A percentile compares a stretch with the other conserved stretches of the same genome.
These are phyloP conservation scores for Teleogryllus oceanicus DNA, from an alignment of 2,888 invertebrate genomes.

Conservation along the genomic window DNA sequence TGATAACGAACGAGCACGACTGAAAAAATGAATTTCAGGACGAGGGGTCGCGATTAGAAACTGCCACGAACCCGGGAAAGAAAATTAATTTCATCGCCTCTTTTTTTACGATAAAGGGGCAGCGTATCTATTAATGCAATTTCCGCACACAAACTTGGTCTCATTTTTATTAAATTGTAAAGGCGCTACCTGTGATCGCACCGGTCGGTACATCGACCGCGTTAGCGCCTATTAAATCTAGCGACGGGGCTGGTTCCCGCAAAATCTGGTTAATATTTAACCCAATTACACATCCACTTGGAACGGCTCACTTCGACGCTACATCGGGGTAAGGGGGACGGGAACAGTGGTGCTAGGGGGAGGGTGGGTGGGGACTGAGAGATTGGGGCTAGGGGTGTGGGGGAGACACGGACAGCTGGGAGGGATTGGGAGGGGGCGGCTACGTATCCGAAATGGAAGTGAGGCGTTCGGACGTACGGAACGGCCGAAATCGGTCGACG, in stretches of 20 bases:
- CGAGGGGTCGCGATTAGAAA: background rate
- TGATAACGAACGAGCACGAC: background rate
- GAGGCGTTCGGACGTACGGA: background rate
- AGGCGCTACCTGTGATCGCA: background rate
- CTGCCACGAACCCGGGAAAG: background rate
- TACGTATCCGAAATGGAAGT: background rate
- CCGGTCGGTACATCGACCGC: background rate
- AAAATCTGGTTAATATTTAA: conserved; percentile 9
- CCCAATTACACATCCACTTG: background rate
- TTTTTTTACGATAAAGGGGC: background rate
- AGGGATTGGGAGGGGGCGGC: background rate
- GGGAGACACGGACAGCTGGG: background rate
- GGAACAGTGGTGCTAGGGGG: background rate
- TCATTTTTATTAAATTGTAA: conserved; percentile 9
- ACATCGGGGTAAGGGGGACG: background rate
- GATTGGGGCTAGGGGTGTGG: background rate
- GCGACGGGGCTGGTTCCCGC: background rate
- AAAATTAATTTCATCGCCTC: conserved; percentile 9
- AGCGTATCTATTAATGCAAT: conserved; percentile 9
- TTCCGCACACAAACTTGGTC: background rate
- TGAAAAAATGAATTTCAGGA: background rate
- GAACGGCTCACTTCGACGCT: background rate
- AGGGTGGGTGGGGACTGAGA: background rate
- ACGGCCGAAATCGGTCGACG: background rate
- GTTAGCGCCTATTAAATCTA: background rate